A percentile compares a stretch with the other conserved stretches of the same genome.
These are phyloP conservation scores for Cyprinus carpio DNA, from an alignment of 2,113 vertebrate species.

Conservation along the genomic window DNA sequence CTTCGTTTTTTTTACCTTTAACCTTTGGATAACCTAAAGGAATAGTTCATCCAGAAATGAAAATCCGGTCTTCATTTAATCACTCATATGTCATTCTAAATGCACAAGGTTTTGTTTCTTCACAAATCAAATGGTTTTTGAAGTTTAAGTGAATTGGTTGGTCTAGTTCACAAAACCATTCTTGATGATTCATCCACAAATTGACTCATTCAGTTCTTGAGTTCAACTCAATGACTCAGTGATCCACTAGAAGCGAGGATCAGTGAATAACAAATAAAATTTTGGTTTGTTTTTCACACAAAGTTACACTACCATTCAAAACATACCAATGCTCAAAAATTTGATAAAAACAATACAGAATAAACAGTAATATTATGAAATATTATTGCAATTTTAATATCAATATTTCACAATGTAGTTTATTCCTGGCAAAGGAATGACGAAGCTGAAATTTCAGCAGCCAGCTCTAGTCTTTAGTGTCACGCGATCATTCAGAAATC, in stretches of 20 bases:
- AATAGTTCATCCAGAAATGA: not conserved
- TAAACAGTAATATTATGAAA: not conserved
- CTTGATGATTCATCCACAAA: not conserved
- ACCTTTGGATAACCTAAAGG: constrained; percentile 25
- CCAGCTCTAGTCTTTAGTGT: not conserved
- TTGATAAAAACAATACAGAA: not conserved
- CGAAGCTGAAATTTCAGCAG: not conserved
- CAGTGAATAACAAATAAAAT: not conserved
- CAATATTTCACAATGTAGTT: too few relatives aligned
- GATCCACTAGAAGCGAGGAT: not conserved
- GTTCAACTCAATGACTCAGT: not conserved
- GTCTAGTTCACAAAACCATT: not conserved
- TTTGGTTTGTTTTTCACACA: not conserved
- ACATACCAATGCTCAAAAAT: not conserved
- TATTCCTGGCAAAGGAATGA: too few relatives aligned
- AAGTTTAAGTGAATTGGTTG: not conserved
- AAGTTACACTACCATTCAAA: not conserved
- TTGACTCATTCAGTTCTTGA: not conserved
- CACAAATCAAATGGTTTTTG: not conserved
- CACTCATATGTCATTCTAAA: not conserved
- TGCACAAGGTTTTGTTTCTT: not conserved
- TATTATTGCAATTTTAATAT: too few relatives aligned
- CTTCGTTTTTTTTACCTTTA: not conserved
- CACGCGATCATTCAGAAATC: too few relatives aligned
- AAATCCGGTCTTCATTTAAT: not conserved